Evolutionary conservation across 2,113 vertebrate species (phyloP), one percentile per base, ranked within the genome.

Genomic region (Circaetus gallicus): DNA sequence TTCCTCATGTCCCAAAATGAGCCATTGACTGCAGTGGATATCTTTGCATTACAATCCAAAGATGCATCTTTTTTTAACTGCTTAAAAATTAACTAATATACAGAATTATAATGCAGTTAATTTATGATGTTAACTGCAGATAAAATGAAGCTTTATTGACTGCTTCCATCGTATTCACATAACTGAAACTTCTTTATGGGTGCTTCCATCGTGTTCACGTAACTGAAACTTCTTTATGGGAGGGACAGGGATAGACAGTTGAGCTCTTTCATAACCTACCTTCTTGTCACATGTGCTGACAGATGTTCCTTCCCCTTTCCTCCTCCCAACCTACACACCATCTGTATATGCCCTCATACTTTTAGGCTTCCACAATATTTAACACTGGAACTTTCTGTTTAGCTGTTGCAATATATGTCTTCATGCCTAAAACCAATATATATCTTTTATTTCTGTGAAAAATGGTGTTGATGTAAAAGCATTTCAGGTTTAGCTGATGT

Each of bases 391-490:
- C 67, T 40, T 89, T 42, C 67, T 79, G 10, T 67, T 91, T 61
- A 59, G n/a, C 34, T 89, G n/a, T 88, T 94, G 47, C 38, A 36
- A 25, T 53, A 17, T 38, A 19, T 13, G 38, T 94, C 49, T 89
- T 95, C 26, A 9, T 47, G 29, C 40, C 13, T 66, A 38, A 83
- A 67, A 3, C 11, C 61, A 92, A 63, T 47, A 34, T 2, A 15
- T 17, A 19, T 3, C 15, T 71, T 66, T 74, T 52, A 20, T 71
- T 93, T 92, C 53, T 95, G 59, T 95, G 83, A 91, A 92, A 82
- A 93, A 95, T 22, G 13, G 11, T 92, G 86, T 65, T 94, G 62
- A 63, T 86, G 5, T 83, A 78, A 81, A 72, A 67, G 63, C 16
- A 47, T 61, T 77, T 85, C 62, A 59, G 43, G 29, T 69, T 91